Base-by-base conservation (phyloP, 2,113 vertebrate genomes). In the Cygnus atratus region DNA sequence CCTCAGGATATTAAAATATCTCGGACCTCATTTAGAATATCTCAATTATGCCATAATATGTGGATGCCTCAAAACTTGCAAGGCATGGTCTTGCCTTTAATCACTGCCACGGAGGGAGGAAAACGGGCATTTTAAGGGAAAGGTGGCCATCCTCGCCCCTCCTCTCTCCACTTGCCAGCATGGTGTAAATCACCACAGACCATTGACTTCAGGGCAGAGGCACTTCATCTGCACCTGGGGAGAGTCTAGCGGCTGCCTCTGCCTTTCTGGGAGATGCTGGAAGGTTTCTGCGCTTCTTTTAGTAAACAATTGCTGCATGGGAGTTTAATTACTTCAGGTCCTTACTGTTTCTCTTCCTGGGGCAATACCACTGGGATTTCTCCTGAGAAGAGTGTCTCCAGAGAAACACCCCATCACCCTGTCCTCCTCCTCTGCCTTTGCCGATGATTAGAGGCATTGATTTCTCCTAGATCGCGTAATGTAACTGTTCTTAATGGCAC, bases 401-500 rank as follows among this genome's bases (percentile, higher is more conserved):
- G 91, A 90, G 96, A 76, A 96, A 93, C 39, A 90, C n/a, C 62
- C 88, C 86, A 88, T 83, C 76, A 28, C 82, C 83, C 82, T 72
- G 21, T 76, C 41, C n/a, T 93, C 58, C 58, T 90, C 61, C 37
- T 9, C 76, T 93, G 91, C 78, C 89, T 97, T 92, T 95, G 57
- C 88, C 94, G 80, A 90, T 96, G 95, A 92, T 94, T 97, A 97
- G 90, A 96, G 88, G 92, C 97, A 87, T 97, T 92, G 96, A 97
- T 97, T 97, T 96, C 93, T 96, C 90, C 94, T 96, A 90, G 95
- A 97, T 97, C 84, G 41, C 10, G 1, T 95, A 95, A 94, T 91
- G 74, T 88, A 98, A 78, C 96, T 96, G 95, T 96, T 95, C 97
- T 90, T 97, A 97, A 96, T 95, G 97, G 96, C 88, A 93, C 68